Conservation (phyloP, 2,797 vertebrate species). For the Lithobates pipiens region DNA sequence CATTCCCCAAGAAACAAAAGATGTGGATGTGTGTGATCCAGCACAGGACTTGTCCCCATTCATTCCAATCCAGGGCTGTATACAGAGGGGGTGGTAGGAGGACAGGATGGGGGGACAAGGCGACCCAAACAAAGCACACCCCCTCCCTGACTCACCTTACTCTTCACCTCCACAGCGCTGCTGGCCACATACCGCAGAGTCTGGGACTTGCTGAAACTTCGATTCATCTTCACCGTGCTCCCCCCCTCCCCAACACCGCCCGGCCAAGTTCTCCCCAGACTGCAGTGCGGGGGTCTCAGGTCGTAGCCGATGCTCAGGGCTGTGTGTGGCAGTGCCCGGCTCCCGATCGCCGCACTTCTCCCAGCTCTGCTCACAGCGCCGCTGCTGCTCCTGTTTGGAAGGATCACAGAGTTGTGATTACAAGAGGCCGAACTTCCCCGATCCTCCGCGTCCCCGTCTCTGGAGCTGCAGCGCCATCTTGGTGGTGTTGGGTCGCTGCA, state of each 20-base stretch:
- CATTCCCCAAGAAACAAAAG: conserved; percentile 53
- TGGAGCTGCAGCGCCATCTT: conserved; percentile 41
- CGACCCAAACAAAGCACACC: neutral
- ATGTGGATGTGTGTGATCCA: conserved; percentile 15
- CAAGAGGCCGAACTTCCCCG: conserved; percentile 5
- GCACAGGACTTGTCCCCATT: neutral
- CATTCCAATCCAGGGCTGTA: conserved; percentile 11
- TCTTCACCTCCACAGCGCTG: conserved; percentile 94
- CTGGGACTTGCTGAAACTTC: conserved; percentile 92
- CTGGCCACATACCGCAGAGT: conserved; percentile 86
- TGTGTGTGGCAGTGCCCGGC: neutral
- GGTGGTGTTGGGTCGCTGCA: neutral
- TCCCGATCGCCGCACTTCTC: conserved; percentile 21
- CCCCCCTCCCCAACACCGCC: conserved; percentile 43
- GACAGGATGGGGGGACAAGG: neutral
- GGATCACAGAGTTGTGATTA: conserved; percentile 20
- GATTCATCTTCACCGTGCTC: conserved; percentile 85
- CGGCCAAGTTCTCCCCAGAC: conserved; percentile 59
- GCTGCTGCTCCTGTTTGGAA: conserved; percentile 56
- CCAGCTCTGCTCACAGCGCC: conserved; percentile 40
- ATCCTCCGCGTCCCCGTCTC: neutral
- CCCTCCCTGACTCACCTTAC: conserved; percentile 84
- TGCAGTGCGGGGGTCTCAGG: conserved; percentile 61
- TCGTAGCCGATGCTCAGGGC: neutral
- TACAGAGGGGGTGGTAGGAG: too few species aligned